phyloP scores from a whole-genome alignment of 2,113 vertebrate genomes.

The Rousettus leschenaultii region DNA sequence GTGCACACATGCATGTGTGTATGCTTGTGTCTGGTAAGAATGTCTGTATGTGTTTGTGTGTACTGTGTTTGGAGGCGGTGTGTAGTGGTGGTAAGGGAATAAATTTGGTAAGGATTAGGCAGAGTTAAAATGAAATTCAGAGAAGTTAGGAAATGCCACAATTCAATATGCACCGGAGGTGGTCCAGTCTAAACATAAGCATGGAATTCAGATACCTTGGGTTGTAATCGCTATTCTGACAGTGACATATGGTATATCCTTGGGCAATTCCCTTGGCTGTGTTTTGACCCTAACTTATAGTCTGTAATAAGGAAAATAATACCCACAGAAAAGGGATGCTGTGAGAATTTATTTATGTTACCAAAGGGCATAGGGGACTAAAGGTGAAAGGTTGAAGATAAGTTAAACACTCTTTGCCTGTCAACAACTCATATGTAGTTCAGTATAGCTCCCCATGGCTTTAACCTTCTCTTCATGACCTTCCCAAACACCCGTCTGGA shows the following conservation, averaged over 20 bases:
- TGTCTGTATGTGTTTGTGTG: background rate
- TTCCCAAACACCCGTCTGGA: background rate
- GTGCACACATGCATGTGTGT: accelerated
- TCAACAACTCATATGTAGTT: background rate
- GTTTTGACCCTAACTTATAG: constrained; percentile 49
- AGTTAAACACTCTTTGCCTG: constrained; percentile 33
- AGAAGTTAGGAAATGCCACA: background rate
- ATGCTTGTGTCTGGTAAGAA: too few relatives aligned
- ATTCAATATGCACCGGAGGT: background rate
- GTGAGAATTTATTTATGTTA: constrained; percentile 47
- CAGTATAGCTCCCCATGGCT: background rate
- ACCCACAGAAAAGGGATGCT: background rate
- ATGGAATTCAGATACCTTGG: constrained; percentile 32
- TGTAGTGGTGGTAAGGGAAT: background rate
- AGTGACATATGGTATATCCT: background rate
- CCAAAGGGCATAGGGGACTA: background rate
- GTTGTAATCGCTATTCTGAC: constrained; percentile 8
- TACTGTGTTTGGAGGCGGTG: background rate
- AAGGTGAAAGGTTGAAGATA: constrained; percentile 24
- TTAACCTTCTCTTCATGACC: background rate
- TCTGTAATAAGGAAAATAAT: constrained; percentile 51
- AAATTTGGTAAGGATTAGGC: background rate
- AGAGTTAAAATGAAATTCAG: background rate
- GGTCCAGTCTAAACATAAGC: background rate
- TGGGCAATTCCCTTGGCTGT: constrained; percentile 10